A percentile compares a stretch with the other conserved stretches of the same genome.
phyloP scores from a whole-genome alignment of 2,888 invertebrate species.

The Diplazon laetatorius region DNA sequence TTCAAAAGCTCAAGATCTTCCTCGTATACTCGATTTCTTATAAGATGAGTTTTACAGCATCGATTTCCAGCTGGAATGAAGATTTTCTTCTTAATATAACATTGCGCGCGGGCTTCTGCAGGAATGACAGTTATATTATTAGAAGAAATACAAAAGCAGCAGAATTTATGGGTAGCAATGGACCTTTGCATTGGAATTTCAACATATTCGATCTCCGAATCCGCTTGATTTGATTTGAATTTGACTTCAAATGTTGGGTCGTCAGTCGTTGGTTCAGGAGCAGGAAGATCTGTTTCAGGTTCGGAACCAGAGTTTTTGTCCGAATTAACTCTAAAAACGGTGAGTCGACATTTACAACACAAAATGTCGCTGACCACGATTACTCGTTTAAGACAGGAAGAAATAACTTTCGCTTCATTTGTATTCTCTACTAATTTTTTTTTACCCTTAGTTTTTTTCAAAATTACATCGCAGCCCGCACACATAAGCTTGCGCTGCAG shows the following conservation, averaged over 20 bases:
- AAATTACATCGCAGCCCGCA: too few species aligned
- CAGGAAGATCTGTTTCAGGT: neutral
- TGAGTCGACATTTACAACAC: too few species aligned
- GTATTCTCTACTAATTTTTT: too few species aligned
- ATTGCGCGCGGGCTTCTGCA: constrained; percentile 61
- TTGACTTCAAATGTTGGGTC: constrained; percentile 8
- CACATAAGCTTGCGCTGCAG: too few species aligned
- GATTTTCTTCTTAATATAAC: constrained; percentile 55
- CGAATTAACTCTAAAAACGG: too few species aligned
- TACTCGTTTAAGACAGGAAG: too few species aligned
- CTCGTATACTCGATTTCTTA: constrained; percentile 62
- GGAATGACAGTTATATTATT: constrained; percentile 49
- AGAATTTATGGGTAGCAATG: constrained; percentile 62
- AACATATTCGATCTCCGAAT: constrained; percentile 41
- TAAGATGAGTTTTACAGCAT: constrained; percentile 61
- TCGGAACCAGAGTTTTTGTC: too few species aligned
- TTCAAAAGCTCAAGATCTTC: constrained; percentile 51
- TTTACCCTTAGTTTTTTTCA: too few species aligned
- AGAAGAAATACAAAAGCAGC: constrained; percentile 58
- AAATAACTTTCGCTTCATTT: too few species aligned
- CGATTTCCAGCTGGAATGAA: constrained; percentile 64
- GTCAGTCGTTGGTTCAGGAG: neutral
- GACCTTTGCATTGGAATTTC: constrained; percentile 58
- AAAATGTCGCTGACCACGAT: too few species aligned
- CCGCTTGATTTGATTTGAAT: neutral